Base-by-base conservation (phyloP, 2,113 vertebrate genomes). In the Callipepla californica region DNA sequence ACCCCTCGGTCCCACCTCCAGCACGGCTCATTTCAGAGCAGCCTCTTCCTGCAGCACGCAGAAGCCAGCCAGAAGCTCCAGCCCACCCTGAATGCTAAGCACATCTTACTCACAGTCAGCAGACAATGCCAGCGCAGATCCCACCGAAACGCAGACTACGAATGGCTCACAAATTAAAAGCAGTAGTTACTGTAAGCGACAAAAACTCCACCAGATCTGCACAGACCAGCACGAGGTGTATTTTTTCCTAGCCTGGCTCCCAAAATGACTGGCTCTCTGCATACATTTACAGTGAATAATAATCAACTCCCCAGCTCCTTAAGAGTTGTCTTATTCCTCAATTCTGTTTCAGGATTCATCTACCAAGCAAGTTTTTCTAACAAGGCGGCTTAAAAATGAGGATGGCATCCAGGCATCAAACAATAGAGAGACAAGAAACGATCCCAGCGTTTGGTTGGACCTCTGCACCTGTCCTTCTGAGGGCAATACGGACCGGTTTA, bases 141-240 rank as follows among this genome's bases (percentile, higher is more conserved):
- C 7, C 36, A 53, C 32, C 32, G 16, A 89, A n/a, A 13, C 34
- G 32, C 32, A 19, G 30, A 57, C 9, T n/a, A 55, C 23, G 3
- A 45, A 11, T 9, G 62, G 50, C 16, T 47, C 17, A 11, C 44
- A n/a, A 59, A 55, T n/a, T 25, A 32, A n/a, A 79, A 53, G 3
- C 21, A 73, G 20, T n/a, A 20, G 65, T 53, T 50, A 50, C 25
- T 19, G 57, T 0, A 0, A 42, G 32, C 5, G 3, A 69, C 4
- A 51, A 61, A 73, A 90, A 48, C 9, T 16, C 57, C 67, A 48
- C 7, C 28, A 15, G 26, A 51, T 83, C 13, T 77, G 53, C 74
- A 55, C 8, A 32, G 38, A 87, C 73, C 5, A 48, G 6, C 0
- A 1, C 5, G 10, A 1, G 6, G 9, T 4, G 1, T 13, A 19